Conservation (phyloP, 2,888 invertebrate genomes). For the Harpagoxenus sublaevis region DNA sequence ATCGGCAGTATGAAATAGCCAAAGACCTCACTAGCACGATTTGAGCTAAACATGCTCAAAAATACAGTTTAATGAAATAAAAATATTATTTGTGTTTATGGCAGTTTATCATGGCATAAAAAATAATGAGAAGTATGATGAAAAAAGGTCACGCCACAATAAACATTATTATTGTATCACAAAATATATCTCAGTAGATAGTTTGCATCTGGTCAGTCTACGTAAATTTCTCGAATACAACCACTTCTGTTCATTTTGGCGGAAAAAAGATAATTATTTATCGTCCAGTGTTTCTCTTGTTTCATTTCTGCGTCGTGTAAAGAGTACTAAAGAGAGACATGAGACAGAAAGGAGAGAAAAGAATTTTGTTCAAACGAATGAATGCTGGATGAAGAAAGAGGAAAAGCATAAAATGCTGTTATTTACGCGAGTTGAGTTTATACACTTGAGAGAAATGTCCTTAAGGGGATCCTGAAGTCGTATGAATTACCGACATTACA, state of each 20-base stretch:
- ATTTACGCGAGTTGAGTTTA: slow-evolving; percentile 40
- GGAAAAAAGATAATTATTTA: slow-evolving; percentile 25
- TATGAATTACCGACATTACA: too few relatives aligned
- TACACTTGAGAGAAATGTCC: slow-evolving; percentile 25
- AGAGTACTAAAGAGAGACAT: not conserved
- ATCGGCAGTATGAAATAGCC: not conserved
- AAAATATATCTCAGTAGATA: not conserved
- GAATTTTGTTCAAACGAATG: slow-evolving; percentile 18
- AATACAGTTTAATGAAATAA: slow-evolving; percentile 19
- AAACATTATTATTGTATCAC: not conserved
- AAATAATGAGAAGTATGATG: not conserved
- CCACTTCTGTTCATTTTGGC: not conserved
- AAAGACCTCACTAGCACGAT: not conserved
- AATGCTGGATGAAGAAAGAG: slow-evolving; percentile 4
- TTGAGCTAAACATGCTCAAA: not conserved
- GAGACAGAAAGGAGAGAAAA: not conserved
- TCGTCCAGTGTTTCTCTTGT: not conserved
- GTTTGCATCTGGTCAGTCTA: not conserved
- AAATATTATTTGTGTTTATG: not conserved
- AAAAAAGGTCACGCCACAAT: not conserved
- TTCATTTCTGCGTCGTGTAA: not conserved
- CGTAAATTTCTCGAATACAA: not conserved
- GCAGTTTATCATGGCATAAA: not conserved
- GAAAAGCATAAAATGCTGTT: slow-evolving; percentile 15
- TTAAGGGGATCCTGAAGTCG: too few relatives aligned